phyloP scores from a whole-genome alignment of 2,113 vertebrate species.

The Terrapene triunguis region DNA sequence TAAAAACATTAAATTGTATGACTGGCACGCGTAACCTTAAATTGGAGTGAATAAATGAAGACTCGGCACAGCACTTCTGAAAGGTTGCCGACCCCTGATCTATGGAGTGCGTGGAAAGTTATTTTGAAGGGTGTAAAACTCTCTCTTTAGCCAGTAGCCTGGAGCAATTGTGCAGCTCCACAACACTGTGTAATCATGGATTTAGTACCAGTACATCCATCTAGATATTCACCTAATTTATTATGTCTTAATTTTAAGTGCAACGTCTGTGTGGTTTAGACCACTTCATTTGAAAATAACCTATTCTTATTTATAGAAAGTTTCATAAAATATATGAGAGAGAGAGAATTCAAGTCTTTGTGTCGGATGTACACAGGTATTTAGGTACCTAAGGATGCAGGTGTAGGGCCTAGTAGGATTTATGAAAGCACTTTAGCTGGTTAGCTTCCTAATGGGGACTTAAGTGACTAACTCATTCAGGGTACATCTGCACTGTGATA shows the following conservation, averaged over 20 bases:
- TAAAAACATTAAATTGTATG: no score
- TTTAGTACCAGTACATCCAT: background rate
- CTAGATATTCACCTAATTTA: fast-evolving
- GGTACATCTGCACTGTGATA: background rate
- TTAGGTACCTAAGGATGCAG: background rate
- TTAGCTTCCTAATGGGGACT: no score
- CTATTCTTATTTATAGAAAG: background rate
- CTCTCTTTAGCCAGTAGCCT: fast-evolving
- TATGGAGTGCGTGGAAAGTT: background rate
- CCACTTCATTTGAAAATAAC: background rate
- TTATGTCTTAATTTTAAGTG: background rate
- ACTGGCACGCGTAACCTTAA: no score
- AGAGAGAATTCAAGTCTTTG: fast-evolving
- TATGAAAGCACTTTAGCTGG: background rate
- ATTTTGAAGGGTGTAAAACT: background rate
- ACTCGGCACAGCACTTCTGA: no score
- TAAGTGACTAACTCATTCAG: background rate
- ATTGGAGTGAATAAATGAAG: no score
- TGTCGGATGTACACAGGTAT: fast-evolving
- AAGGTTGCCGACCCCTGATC: background rate
- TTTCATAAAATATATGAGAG: background rate
- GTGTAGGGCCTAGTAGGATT: background rate
- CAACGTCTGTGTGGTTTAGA: background rate
- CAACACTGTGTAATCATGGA: fast-evolving
- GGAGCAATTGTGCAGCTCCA: background rate